Conservation (phyloP, 2,888 invertebrate genomes). For the Harmothoe impar region DNA sequence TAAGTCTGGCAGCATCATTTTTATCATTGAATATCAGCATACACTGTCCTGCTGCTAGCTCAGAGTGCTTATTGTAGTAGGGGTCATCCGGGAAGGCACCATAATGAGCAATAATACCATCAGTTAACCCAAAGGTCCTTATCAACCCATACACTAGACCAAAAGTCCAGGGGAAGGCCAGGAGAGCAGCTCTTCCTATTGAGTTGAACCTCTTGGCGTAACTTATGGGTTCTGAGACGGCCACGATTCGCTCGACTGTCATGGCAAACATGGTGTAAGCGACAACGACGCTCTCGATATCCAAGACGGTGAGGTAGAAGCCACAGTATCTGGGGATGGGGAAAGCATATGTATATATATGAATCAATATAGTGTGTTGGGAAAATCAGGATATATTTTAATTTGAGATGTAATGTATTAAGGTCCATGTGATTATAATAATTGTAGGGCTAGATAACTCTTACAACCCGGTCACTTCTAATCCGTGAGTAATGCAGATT, state of each 20-base stretch:
- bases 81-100: constrained; percentile 45
- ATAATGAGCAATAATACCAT: constrained; percentile 46
- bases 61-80: constrained; percentile 43
- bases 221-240: neutral
- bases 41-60: neutral
- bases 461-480: no score
- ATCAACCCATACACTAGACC: constrained; percentile 19
- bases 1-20: neutral
- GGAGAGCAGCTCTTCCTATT: neutral
- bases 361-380: no score
- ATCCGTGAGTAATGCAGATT: no score
- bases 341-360: neutral
- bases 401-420: no score
- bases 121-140: constrained; percentile 16
- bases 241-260: constrained; percentile 17
- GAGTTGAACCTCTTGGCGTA: constrained; percentile 32
- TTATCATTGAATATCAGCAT: constrained; percentile 30
- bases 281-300: constrained; percentile 3
- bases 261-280: constrained; percentile 1
- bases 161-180: neutral
- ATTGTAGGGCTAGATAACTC: no score
- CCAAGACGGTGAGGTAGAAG: constrained; percentile 37
- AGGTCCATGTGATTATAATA: no score
- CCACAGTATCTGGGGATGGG: constrained; percentile 22
- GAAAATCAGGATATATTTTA: no score